These are phyloP conservation scores for Pelosia muscerda DNA, from an alignment of 2,888 invertebrate genomes.

Conservation along the genomic window DNA sequence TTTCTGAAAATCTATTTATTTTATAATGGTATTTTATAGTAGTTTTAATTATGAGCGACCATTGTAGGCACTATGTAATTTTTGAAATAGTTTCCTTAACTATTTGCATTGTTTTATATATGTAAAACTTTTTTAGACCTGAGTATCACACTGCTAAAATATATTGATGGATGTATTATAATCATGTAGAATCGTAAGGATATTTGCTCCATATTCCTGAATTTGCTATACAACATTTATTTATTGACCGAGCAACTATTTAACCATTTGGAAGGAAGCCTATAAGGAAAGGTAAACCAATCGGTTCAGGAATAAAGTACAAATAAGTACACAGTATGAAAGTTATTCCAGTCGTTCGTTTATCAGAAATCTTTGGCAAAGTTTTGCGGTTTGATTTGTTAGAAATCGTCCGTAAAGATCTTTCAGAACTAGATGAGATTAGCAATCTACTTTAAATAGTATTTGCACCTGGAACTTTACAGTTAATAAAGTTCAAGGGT, in stretches of 20 bases:
- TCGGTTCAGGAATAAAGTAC: slow-evolving; percentile 72
- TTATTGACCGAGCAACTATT: slow-evolving; percentile 21
- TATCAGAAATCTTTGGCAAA: slow-evolving; percentile 80
- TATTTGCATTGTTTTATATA: too few species aligned
- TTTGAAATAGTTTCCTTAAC: too few species aligned
- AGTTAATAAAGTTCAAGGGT: neutral
- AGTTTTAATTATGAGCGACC: too few species aligned
- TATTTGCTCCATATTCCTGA: neutral
- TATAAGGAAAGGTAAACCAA: slow-evolving; percentile 46
- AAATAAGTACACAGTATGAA: slow-evolving; percentile 76
- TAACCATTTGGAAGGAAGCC: slow-evolving; percentile 30
- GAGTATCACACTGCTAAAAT: neutral
- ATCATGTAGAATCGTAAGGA: neutral
- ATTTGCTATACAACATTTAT: neutral
- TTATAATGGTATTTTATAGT: too few species aligned
- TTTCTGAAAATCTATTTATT: too few species aligned
- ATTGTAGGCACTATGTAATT: too few species aligned
- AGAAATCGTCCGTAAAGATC: slow-evolving; percentile 58
- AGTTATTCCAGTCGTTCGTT: slow-evolving; percentile 75
- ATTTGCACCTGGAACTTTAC: neutral
- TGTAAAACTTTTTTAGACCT: too few species aligned
- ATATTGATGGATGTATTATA: neutral
- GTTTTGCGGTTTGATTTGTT: slow-evolving; percentile 84
- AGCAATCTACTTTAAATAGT: too few species aligned
- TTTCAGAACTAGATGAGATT: slow-evolving; percentile 54